Conservation (phyloP, 1,140 invertebrate species). For the Aphelinus certus region DNA sequence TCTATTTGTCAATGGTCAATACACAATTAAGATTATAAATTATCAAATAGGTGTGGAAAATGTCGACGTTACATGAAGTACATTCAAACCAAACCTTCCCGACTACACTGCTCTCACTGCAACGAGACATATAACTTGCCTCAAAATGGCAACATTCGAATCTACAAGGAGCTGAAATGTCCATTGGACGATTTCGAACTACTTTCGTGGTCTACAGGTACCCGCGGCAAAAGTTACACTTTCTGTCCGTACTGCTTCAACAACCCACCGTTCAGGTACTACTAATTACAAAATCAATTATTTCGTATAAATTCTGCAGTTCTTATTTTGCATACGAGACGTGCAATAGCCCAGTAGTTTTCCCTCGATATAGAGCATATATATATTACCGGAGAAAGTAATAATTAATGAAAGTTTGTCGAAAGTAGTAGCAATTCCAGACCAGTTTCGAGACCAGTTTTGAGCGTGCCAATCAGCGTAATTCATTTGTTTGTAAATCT, state of each 20-base stretch:
- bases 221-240: conserved; percentile 91
- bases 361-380: not conserved
- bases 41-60: conserved; percentile 87
- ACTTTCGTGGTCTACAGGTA: conserved; percentile 90
- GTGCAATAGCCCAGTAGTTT: not conserved
- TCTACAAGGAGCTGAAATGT: conserved; percentile 96
- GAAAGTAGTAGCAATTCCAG: too few species aligned
- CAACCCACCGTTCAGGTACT: conserved; percentile 92
- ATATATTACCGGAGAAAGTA: not conserved
- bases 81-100: conserved; percentile 91
- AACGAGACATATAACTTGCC: conserved; percentile 96
- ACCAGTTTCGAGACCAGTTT: too few species aligned
- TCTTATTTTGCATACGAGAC: not conserved
- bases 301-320: not conserved
- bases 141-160: conserved; percentile 91
- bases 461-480: too few species aligned
- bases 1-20: too few species aligned
- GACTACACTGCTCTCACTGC: conserved; percentile 94
- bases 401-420: not conserved
- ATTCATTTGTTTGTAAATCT: too few species aligned
- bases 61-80: conserved; percentile 98
- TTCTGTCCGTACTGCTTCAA: conserved; percentile 99
- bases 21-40: not conserved
- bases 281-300: not conserved
- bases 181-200: conserved; percentile 98